Evolutionary conservation across 2,888 invertebrate genomes (phyloP).

Genomic region (Megamerina dolium): DNA sequence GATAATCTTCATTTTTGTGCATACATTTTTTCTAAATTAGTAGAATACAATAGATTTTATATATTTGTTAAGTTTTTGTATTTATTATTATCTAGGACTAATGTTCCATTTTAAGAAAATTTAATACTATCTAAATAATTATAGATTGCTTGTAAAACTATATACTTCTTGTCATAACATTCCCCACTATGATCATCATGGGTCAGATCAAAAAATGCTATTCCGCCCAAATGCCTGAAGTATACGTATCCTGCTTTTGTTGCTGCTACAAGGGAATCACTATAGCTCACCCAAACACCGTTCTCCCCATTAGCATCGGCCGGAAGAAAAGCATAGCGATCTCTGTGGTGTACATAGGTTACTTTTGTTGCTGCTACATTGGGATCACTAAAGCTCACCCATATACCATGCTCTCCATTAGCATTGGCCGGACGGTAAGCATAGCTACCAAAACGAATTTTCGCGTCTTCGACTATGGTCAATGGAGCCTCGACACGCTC

Average conservation of each 20-base stretch:
- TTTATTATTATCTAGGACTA: no score
- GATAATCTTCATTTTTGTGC: no score
- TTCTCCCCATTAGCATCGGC: constrained; percentile 57
- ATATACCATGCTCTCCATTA: constrained; percentile 61
- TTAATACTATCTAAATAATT: no score
- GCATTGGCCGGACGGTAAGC: constrained; percentile 63
- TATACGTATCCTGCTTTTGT: constrained; percentile 68
- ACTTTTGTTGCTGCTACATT: no score
- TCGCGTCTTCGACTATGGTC: constrained; percentile 57
- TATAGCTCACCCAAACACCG: constrained; percentile 75
- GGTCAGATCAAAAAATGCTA: constrained; percentile 68
- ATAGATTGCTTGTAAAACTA: background rate
- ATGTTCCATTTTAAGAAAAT: no score
- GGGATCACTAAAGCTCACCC: no score
- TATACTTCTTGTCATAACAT: constrained; percentile 50
- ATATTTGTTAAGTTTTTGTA: no score
- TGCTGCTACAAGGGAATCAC: constrained; percentile 73
- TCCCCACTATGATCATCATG: constrained; percentile 76
- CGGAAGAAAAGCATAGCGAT: constrained; percentile 67
- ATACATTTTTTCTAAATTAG: no score
- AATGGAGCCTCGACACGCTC: background rate
- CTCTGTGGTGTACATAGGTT: no score
- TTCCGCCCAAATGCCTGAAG: constrained; percentile 69
- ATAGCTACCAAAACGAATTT: constrained; percentile 73
- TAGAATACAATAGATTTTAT: no score